phyloP scores from a whole-genome alignment of 2,797 vertebrate species.

The Ctenopoma kingsleyae region DNA sequence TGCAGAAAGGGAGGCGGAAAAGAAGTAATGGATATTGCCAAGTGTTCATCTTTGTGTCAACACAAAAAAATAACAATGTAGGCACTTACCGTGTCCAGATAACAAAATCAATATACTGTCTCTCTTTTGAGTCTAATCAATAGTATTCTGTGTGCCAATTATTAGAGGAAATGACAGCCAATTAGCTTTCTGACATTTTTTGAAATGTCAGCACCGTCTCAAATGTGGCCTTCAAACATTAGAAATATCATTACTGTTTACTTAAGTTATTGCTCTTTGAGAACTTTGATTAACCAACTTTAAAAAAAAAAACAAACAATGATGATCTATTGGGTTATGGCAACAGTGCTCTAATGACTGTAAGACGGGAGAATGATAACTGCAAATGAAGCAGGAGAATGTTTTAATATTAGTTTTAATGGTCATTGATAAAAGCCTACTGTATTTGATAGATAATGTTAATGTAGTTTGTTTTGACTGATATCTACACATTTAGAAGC shows the following conservation, averaged over 20 bases:
- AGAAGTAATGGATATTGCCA: slow-evolving; percentile 37
- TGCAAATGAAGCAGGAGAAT: not conserved
- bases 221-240: slow-evolving; percentile 51
- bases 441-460: not conserved
- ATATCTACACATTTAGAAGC: not conserved
- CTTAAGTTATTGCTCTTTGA: slow-evolving; percentile 38
- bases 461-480: not conserved
- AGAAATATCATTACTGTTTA: slow-evolving; percentile 42
- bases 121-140: slow-evolving; percentile 72
- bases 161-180: slow-evolving; percentile 69
- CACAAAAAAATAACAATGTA: slow-evolving; percentile 59
- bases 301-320: slow-evolving; percentile 23
- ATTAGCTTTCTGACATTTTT: slow-evolving; percentile 65
- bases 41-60: slow-evolving; percentile 43
- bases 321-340: not conserved
- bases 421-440: not conserved
- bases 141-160: slow-evolving; percentile 57
- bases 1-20: slow-evolving; percentile 12
- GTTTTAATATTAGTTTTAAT: not conserved
- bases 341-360: not conserved
- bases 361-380: not conserved
- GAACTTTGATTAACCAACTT: slow-evolving; percentile 49
- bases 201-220: slow-evolving; percentile 71
- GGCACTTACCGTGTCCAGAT: slow-evolving; percentile 60
- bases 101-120: slow-evolving; percentile 73